Evolutionary conservation across 2,888 invertebrate species (phyloP).

Genomic region (Agrochola macilenta): DNA sequence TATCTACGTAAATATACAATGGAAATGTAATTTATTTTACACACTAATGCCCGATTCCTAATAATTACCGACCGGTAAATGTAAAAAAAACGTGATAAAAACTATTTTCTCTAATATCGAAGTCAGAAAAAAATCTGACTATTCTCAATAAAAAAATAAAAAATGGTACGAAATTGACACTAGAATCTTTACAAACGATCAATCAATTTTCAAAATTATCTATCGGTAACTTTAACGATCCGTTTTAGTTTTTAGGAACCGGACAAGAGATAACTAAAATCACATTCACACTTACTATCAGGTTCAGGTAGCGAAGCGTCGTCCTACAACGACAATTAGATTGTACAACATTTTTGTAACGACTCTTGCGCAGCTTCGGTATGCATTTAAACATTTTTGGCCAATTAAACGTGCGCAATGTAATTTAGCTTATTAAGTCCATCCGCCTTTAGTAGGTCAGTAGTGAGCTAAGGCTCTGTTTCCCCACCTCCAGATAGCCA

Average conservation of each 20-base stretch:
- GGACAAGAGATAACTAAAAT: conserved; percentile 42
- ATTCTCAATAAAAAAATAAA: too few relatives aligned
- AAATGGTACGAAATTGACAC: too few relatives aligned
- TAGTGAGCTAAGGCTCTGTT: conserved; percentile 38
- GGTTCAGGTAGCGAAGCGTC: conserved; percentile 53
- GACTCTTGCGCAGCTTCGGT: conserved; percentile 55
- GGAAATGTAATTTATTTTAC: conserved; percentile 35
- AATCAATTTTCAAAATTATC: not conserved
- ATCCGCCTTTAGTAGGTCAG: conserved; percentile 43
- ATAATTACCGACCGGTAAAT: not conserved
- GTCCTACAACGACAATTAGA: conserved; percentile 26
- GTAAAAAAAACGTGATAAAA: not conserved
- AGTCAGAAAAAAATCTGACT: too few relatives aligned
- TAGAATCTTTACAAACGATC: not conserved
- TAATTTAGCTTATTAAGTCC: conserved; percentile 23
- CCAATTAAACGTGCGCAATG: conserved; percentile 49
- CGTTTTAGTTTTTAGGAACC: conserved; percentile 2
- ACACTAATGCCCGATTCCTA: conserved; percentile 23
- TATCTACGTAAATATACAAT: conserved; percentile 44
- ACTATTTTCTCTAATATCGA: not conserved
- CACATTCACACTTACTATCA: conserved; percentile 55
- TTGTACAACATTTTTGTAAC: conserved; percentile 55
- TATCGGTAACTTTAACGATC: not conserved
- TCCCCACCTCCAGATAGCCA: conserved; percentile 9
- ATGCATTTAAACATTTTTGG: conserved; percentile 35